Percentiles rank a stretch among this genome's conserved stretches.
phyloP scores from a whole-genome alignment of 2,888 invertebrate genomes.

The Megaustenia siamemsis region DNA sequence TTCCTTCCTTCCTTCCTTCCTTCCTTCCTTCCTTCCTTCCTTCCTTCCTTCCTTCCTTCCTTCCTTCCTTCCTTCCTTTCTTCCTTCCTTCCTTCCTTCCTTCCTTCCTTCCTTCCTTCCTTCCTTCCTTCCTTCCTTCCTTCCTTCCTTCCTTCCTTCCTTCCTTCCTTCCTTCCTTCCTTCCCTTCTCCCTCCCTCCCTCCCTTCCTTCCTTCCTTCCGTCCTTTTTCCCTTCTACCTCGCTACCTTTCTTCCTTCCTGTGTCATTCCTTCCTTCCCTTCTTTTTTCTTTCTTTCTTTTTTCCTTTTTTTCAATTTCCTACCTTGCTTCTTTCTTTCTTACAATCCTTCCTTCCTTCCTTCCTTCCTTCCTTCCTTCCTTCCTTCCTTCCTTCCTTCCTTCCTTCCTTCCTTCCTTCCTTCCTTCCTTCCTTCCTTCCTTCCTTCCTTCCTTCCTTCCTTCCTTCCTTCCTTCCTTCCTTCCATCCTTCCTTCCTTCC shows the following conservation, averaged over 20 bases:
- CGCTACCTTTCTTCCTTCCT: neutral
- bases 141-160: too few species aligned
- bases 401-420: neutral
- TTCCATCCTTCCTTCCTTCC: neutral
- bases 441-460: conserved; percentile 1
- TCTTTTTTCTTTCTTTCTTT: neutral
- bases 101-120: too few species aligned
- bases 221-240: neutral
- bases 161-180: neutral
- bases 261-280: neutral
- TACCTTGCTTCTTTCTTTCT: too few species aligned
- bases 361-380: neutral
- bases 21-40: too few species aligned
- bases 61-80: too few species aligned
- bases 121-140: too few species aligned
- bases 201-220: neutral
- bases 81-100: too few species aligned
- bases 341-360: neutral
- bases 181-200: neutral
- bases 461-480: neutral
- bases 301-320: too few species aligned
- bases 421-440: neutral
- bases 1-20: too few species aligned
- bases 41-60: too few species aligned
- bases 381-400: neutral